phyloP scores from a whole-genome alignment of 2,888 invertebrate species.

The Agapostemon virescens region DNA sequence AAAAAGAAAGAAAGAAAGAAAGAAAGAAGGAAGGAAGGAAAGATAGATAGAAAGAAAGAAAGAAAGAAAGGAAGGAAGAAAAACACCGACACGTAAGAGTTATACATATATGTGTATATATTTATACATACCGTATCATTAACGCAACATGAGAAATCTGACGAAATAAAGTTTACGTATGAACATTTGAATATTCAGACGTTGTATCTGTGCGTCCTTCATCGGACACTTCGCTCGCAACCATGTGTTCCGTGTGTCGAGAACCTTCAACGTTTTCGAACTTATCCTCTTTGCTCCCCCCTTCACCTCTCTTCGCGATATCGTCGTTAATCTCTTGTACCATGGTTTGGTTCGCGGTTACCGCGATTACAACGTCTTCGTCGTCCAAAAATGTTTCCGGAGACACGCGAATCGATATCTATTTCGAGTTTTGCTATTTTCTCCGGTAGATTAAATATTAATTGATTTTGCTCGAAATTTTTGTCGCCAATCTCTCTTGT shows the following conservation, averaged over 20 bases:
- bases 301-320: too few relatives aligned
- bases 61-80: neutral
- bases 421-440: too few relatives aligned
- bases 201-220: constrained; percentile 59
- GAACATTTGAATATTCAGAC: constrained; percentile 62
- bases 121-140: constrained; percentile 67
- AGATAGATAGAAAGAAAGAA: too few relatives aligned
- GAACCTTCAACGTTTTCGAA: too few relatives aligned
- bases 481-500: too few relatives aligned
- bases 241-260: neutral
- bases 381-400: neutral
- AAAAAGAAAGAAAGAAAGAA: constrained; percentile 2
- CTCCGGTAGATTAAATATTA: too few relatives aligned
- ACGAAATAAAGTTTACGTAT: constrained; percentile 71
- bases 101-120: constrained; percentile 70
- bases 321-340: too few relatives aligned
- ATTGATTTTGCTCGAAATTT: too few relatives aligned
- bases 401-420: too few relatives aligned
- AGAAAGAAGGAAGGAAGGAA: neutral
- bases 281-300: too few relatives aligned
- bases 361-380: too few relatives aligned
- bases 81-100: constrained; percentile 51
- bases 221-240: constrained; percentile 37
- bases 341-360: too few relatives aligned
- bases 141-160: constrained; percentile 60